Base-by-base conservation (phyloP, 2,113 vertebrate genomes). In the Rhinoderma darwinii region DNA sequence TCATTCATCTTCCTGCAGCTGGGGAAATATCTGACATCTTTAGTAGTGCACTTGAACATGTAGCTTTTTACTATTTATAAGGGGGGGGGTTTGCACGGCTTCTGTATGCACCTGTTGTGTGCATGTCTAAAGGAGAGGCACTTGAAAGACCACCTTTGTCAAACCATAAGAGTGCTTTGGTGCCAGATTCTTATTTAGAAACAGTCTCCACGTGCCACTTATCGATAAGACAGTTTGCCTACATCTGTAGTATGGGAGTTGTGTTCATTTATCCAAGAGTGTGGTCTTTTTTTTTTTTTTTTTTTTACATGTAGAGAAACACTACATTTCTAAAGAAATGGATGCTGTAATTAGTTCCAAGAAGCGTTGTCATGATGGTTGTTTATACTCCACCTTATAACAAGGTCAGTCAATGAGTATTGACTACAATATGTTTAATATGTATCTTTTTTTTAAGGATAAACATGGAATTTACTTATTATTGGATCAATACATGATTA, bases 61-160 rank as follows among this genome's bases (percentile, higher is more conserved):
- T 75, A 75, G 37, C 51, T 80, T 77, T 86, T 79, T 50, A 35
- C n/a, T 78, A 66, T 63, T 85, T 63, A 50, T 63, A 30, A 15
- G 37, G 54, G 78, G 43, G 44, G 41, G 39, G 27, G 22, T n/a
- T 54, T 25, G 50, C 79, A 47, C 32, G n/a, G 78, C 39, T 75
- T 82, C 82, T 68, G 35, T 9, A 8, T 82, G 86, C 86, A 87
- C 78, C 78, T 87, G 78, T 82, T 87, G 79, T 82, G 68, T 82
- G 41, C 78, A 37, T 59, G 50, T 87, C 79, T 59, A 82, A 47
- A 41, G 61, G 51, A 82, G 79, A 37, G 41, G 35, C 70, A 82
- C 76, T 86, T 80, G 76, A 86, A 25, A 22, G 44, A 50, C 59
- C 56, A 82, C 59, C 79, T 82, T 82, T 82, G 59, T 82, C 56